Percentiles rank a stretch among this genome's conserved stretches.
Conservation (phyloP, 2,888 invertebrate species). For the Hymenopus coronatus region DNA sequence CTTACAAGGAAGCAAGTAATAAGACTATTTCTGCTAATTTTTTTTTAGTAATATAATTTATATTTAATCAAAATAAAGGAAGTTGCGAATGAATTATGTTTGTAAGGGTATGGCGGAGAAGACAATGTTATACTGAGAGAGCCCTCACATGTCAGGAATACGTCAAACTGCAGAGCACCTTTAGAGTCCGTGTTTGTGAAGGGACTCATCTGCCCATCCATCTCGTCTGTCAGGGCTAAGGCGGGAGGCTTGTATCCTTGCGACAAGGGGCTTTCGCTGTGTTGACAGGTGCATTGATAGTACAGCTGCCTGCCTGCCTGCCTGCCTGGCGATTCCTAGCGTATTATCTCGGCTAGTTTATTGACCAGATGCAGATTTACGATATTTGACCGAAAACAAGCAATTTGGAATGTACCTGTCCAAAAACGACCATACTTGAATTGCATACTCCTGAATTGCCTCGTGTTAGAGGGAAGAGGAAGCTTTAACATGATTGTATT, state of each 20-base stretch:
- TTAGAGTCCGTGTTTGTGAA: not conserved
- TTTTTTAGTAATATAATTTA: too few species aligned
- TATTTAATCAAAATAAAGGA: too few species aligned
- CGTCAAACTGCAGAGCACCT: not conserved
- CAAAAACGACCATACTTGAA: not conserved
- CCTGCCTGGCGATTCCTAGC: not conserved
- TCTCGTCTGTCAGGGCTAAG: not conserved
- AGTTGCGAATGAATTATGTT: too few species aligned
- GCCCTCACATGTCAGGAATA: not conserved
- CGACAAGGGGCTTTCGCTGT: not conserved
- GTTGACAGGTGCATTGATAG: not conserved
- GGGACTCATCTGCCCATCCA: not conserved
- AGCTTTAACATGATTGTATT: too few species aligned
- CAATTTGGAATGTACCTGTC: not conserved
- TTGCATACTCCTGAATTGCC: too few species aligned
- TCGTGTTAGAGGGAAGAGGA: too few species aligned
- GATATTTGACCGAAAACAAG: not conserved
- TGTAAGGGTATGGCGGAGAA: too few species aligned
- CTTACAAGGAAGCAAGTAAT: too few species aligned
- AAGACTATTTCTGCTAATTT: too few species aligned
- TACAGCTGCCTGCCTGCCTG: not conserved
- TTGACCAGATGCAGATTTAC: too few species aligned
- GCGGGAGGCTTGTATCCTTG: not conserved
- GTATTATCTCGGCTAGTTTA: not conserved
- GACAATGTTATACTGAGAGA: too few species aligned